Base-by-base conservation (phyloP, 2,888 invertebrate species). In the Agrotis puta region DNA sequence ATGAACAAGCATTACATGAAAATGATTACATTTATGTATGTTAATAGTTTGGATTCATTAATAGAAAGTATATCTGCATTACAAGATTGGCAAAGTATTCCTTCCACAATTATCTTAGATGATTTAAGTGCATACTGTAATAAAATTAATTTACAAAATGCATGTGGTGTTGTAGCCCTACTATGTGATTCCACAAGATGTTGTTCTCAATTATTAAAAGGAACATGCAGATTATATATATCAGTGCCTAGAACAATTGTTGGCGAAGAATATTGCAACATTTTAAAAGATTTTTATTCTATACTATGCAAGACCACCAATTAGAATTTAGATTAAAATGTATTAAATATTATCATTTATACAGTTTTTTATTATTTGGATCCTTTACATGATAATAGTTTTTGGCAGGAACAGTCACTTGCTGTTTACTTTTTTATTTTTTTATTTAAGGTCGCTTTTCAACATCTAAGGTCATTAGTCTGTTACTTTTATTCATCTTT, bases 21-120 rank as follows among this genome's bases (percentile, higher is more conserved):
- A 88, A 93, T 95, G 94, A 92, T 96, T 24, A 94, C 92, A 82
- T 95, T 96, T 85, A 79, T 96, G 16, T 95, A 96, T 89, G 92
- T 91, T 51, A 90, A 90, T 58, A 90, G 81, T 70, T 77, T 93
- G 59, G 88, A 92, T 63, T 87, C 91, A n/a, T 83, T 95, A 9
- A 78, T 94, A 73, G 94, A 94, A 82, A 92, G 91, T 82, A 74
- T 95, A 70, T 88, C 91, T 45, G 88, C 91, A 50, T 83, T 96
- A 73, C 91, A 93, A 2, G 87, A 91, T 61, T 95, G 96, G 96
- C 89, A 94, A 83, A 91, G 87, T 85, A 76, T 94, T 11, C 96
- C 96, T 18, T 85, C 88, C 64, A 91, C 93, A 65, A 92, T 96
- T 62, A 94, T 96, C 67, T 81, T 96, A 62, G 95, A 96, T 82